A percentile compares a stretch with the other conserved stretches of the same genome.
phyloP scores from a whole-genome alignment of 2,113 vertebrate species.

The Bubo bubo region DNA sequence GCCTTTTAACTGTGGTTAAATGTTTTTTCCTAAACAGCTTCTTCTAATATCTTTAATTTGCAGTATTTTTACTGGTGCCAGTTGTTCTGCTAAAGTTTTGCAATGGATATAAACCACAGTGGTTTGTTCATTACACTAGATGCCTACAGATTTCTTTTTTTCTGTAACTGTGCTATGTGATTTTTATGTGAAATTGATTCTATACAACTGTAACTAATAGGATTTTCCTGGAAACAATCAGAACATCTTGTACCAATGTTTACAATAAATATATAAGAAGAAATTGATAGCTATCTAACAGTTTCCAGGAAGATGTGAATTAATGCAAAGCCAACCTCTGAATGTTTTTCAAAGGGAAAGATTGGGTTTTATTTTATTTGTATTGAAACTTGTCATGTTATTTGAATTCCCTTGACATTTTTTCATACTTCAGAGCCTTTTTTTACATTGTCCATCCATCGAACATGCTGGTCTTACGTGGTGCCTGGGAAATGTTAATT shows the following conservation, averaged over 20 bases:
- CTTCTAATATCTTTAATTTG: constrained; percentile 55
- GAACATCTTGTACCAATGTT: constrained; percentile 68
- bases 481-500: constrained; percentile 43
- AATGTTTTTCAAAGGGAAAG: constrained; percentile 12
- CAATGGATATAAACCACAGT: constrained; percentile 23
- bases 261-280: constrained; percentile 56
- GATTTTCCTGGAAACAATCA: constrained; percentile 69
- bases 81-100: constrained; percentile 21
- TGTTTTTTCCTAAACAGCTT: constrained; percentile 24
- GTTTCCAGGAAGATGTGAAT: constrained; percentile 34
- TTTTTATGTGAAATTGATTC: constrained; percentile 66
- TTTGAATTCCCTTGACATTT: background rate
- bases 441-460: background rate
- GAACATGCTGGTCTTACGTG: background rate
- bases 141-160: constrained; percentile 20
- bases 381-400: background rate
- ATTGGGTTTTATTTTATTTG: constrained; percentile 8
- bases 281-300: constrained; percentile 58
- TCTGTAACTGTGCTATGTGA: constrained; percentile 3
- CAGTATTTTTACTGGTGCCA: constrained; percentile 36
- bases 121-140: constrained; percentile 42
- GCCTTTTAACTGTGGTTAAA: constrained; percentile 12
- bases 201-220: constrained; percentile 65
- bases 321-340: background rate
- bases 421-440: background rate